Evolutionary conservation across 1,140 invertebrate species (phyloP), one percentile per base, ranked within the genome.

Genomic region (Sarcophaga peregrina): DNA sequence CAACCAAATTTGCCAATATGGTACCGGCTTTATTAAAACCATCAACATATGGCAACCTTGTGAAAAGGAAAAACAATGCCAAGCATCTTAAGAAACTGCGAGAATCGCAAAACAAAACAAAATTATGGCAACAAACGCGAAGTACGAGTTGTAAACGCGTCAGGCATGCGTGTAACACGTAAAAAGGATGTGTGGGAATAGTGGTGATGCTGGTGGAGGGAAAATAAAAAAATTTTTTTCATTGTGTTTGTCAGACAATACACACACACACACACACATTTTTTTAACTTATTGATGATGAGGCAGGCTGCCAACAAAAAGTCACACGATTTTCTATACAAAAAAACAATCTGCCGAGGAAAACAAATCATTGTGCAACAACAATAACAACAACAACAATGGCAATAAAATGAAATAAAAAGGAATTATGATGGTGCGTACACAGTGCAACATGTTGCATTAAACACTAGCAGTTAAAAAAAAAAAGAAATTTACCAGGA

Each of bases 101-200:
- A 2, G 25, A 1, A 37, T 1, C 25, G 1, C 1, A 37, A 37
- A 37, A 37, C 25, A 37, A 37, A 37, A 37, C 25, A 37, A 37
- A 37, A 37, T 37, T 37, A 37, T 2, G 1, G 25, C 25, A 37
- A 37, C 25, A 37, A 37, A 37, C 25, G 25, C 25, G 4, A 37
- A 37, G 15, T 68, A 8, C 62, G 17, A 20, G n/a, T 68, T n/a
- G 62, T 68, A 68, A 68, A 68, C 17, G 62, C 62, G 62, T 68
- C 62, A 68, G 62, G 62, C 62, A 68, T 68, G 62, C 62, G 62
- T 68, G 62, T 20, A 68, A 68, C 62, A 68, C 62, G 62, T 20
- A 68, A 68, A 68, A 68, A 68, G 62, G 62, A 68, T 68, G 62
- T 68, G n/a, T 68, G 62, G 62, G 17, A 68, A 68, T 68, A n/a